phyloP scores from a whole-genome alignment of 2,888 invertebrate species.

The Ornithoptera alexandrae region DNA sequence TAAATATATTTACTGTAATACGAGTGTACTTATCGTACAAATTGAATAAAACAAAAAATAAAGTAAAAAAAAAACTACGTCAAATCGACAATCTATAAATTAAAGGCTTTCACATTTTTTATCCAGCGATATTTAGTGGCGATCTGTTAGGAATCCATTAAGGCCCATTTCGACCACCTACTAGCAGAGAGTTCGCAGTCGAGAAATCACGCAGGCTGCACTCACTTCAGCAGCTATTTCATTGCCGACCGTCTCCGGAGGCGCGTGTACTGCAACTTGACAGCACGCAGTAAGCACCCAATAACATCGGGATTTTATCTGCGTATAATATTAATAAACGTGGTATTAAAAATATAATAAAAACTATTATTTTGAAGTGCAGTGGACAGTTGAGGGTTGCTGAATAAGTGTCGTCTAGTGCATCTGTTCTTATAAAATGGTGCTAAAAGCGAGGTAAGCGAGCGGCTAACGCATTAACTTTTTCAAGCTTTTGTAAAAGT shows the following conservation, averaged over 20 bases:
- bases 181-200: conserved; percentile 54
- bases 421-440: conserved; percentile 60
- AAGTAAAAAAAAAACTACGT: not conserved
- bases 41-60: too few relatives aligned
- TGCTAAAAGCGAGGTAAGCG: conserved; percentile 69
- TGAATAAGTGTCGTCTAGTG: conserved; percentile 42
- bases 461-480: conserved; percentile 23
- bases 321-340: conserved; percentile 11
- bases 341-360: conserved; percentile 17
- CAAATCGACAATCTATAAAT: not conserved
- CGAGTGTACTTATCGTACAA: too few relatives aligned
- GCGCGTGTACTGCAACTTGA: conserved; percentile 45
- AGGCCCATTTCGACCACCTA: conserved; percentile 40
- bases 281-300: conserved; percentile 1
- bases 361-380: conserved; percentile 32
- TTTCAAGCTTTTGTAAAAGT: too few relatives aligned
- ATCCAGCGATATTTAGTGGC: conserved; percentile 5
- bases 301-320: not conserved
- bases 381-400: conserved; percentile 42
- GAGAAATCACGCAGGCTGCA: conserved; percentile 61
- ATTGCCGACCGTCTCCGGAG: conserved; percentile 49
- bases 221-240: conserved; percentile 47
- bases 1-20: too few relatives aligned
- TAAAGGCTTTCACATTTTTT: conserved; percentile 26
- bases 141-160: conserved; percentile 53